These are phyloP conservation scores for Hirtodrosophila trivittata DNA, from an alignment of 2,888 invertebrate species.

Conservation along the genomic window DNA sequence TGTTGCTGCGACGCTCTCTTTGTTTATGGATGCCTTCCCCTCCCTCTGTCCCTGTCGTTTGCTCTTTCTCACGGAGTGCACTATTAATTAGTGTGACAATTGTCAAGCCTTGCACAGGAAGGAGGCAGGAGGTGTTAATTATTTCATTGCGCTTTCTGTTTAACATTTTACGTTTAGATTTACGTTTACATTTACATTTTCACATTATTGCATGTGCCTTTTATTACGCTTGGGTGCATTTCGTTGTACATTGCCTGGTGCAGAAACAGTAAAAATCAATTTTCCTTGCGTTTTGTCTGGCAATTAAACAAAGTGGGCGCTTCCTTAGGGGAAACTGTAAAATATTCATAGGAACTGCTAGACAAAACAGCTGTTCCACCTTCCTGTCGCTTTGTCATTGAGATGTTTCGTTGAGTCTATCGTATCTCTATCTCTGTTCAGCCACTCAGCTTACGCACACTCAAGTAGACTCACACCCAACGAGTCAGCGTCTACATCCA, in stretches of 20 bases:
- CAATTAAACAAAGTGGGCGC: constrained; percentile 61
- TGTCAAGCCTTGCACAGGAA: constrained; percentile 44
- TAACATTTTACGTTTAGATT: constrained; percentile 33
- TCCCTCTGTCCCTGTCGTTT: constrained; percentile 2
- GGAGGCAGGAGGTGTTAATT: constrained; percentile 31
- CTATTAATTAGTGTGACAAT: constrained; percentile 44
- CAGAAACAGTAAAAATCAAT: constrained; percentile 45
- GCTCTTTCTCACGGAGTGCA: not conserved
- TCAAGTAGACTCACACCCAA: not conserved
- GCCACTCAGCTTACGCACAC: constrained; percentile 2
- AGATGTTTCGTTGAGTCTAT: constrained; percentile 10
- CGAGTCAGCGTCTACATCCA: constrained; percentile 1
- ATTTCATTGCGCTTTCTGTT: constrained; percentile 25
- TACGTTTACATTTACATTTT: constrained; percentile 40
- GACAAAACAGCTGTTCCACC: constrained; percentile 20
- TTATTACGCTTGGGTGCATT: constrained; percentile 35
- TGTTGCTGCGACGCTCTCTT: constrained; percentile 27
- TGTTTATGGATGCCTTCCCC: constrained; percentile 17
- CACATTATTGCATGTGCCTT: constrained; percentile 38
- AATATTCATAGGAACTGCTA: constrained; percentile 49
- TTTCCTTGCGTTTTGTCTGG: constrained; percentile 37
- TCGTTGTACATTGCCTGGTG: constrained; percentile 31
- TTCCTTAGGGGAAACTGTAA: constrained; percentile 56
- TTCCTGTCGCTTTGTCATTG: constrained; percentile 14
- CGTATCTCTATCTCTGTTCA: constrained; percentile 1